A percentile compares a stretch with the other conserved stretches of the same genome.
phyloP scores from a whole-genome alignment of 2,113 vertebrate species.

The Mormoops blainvillei region DNA sequence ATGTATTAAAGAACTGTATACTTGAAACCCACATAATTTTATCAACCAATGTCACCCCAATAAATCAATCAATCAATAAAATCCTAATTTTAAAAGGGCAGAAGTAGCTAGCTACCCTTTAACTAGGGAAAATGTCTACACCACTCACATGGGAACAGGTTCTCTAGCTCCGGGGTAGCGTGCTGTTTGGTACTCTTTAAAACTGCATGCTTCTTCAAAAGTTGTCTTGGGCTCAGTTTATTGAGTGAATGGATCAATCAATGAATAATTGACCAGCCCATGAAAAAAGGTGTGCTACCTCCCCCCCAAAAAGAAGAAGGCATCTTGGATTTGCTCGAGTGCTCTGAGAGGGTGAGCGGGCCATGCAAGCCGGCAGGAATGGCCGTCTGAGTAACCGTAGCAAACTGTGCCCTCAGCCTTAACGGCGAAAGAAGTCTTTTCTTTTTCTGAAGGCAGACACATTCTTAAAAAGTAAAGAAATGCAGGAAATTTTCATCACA shows the following conservation, averaged over 20 bases:
- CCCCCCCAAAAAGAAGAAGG: too few species aligned
- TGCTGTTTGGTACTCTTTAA: background rate
- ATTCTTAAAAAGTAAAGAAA: constrained; percentile 31
- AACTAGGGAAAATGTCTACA: background rate
- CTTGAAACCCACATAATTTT: too few species aligned
- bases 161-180: background rate
- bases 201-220: background rate
- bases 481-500: background rate
- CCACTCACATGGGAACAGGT: fast-evolving
- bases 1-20: too few species aligned
- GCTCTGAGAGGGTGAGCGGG: background rate
- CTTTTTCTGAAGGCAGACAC: background rate
- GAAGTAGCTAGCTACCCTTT: background rate
- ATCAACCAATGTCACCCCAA: too few species aligned
- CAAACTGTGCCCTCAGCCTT: background rate
- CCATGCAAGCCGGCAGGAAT: too few species aligned
- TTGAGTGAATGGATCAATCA: background rate
- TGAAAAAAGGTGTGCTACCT: background rate
- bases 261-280: background rate
- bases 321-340: background rate
- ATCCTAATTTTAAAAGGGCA: background rate
- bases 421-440: background rate
- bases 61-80: background rate
- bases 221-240: background rate
- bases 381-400: background rate